Conservation (phyloP, 2,888 invertebrate genomes). For the Petrophora chlorosata region DNA sequence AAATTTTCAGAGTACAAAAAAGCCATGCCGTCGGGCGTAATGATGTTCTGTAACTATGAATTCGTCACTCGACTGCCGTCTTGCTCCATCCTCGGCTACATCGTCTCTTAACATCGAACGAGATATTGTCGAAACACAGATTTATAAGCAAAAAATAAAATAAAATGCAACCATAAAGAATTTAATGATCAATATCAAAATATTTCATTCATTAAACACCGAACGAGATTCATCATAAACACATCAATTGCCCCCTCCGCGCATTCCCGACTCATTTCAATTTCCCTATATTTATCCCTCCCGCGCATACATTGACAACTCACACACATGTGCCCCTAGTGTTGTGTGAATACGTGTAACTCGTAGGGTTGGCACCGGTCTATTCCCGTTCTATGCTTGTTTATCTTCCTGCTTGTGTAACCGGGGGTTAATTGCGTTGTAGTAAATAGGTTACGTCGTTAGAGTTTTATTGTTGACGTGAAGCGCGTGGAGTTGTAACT, state of each 20-base stretch:
- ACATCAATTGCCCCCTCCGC: conserved; percentile 48
- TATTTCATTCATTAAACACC: conserved; percentile 29
- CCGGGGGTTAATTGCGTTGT: conserved; percentile 42
- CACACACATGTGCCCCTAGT: conserved; percentile 8
- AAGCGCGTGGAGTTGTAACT: conserved; percentile 25
- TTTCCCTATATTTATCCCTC: conserved; percentile 51
- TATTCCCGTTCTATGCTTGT: conserved; percentile 53
- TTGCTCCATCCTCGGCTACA: too few species aligned
- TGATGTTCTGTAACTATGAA: too few species aligned
- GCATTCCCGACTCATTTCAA: conserved; percentile 35
- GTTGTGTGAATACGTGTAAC: conserved; percentile 26
- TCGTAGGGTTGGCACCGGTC: conserved; percentile 58
- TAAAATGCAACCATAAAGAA: too few species aligned
- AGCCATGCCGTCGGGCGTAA: too few species aligned
- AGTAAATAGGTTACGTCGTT: conserved; percentile 49
- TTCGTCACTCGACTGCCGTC: too few species aligned
- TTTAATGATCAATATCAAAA: not conserved
- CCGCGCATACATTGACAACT: conserved; percentile 34
- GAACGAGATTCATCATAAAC: conserved; percentile 8
- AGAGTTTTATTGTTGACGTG: conserved; percentile 39
- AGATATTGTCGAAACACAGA: too few species aligned
- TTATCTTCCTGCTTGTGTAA: conserved; percentile 69
- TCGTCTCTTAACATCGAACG: too few species aligned
- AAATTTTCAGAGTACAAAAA: too few species aligned
- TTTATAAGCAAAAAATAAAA: too few species aligned